Evolutionary conservation across 2,113 vertebrate species (phyloP), one percentile per base, ranked within the genome.

Genomic region (Ptilorrhoa leucosticta): DNA sequence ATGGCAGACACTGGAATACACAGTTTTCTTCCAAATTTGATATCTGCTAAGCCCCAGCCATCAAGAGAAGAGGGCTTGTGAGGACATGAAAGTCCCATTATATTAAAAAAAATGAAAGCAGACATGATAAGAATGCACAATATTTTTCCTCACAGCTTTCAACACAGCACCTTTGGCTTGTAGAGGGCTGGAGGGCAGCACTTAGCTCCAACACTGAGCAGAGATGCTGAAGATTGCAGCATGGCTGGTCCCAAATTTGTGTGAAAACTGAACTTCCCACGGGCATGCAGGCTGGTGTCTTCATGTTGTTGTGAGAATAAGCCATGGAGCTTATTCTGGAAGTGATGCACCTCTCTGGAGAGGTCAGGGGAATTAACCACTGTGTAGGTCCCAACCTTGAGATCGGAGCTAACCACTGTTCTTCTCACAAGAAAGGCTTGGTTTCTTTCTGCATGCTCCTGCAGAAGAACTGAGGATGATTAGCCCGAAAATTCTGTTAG

Each of bases 131-230:
- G 56, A 84, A 84, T 33, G 20, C 14, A 47, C 27, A 92, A 8
- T 56, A 57, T 23, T 84, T 94, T 92, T 79, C 39, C 48, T 68
- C 26, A 19, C 11, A 69, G 42, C 26, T 76, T 91, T 45, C 48
- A 81, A 20, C 14, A 44, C 22, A 54, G 61, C 0, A 1, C 31
- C 9, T 87, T 75, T 71, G 53, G 9, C 45, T 94, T 0, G 0
- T 22, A 40, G 50, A 33, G 35, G 20, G 15, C 47, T 58, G 50
- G n/a, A 19, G 35, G 57, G 72, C 26, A 81, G 42, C 23, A 22
- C 47, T 73, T 30, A n/a, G 42, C 17, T 70, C 22, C 19, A 28
- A 13, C 0, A 10, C 33, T 87, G 44, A 82, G 61, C 24, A 40
- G 54, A 84, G 47, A 64, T 18, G 37, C 22, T 72, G 73, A 50